Evolutionary conservation across 1,140 invertebrate genomes (phyloP), one percentile per base, ranked within the genome.

Genomic region (Rhagoletis pomonella): DNA sequence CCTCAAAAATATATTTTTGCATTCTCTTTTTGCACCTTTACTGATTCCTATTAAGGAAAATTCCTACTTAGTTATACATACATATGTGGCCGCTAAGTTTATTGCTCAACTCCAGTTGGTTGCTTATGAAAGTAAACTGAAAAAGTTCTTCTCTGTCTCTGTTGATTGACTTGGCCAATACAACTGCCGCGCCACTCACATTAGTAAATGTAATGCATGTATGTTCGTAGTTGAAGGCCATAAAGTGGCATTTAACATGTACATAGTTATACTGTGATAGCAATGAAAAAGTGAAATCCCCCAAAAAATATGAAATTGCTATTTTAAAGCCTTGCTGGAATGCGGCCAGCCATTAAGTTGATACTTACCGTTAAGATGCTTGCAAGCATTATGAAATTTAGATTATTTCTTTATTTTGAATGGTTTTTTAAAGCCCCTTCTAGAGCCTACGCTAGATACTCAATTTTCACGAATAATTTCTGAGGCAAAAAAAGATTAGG

Each of bases 281-380:
- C 67, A 12, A 62, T 62, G 44, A 44, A 47, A 73, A 73, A 73
- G 67, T 73, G 67, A 73, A 73, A 73, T 17, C 14, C 67, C 14
- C 44, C 44, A 73, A 73, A 4, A 44, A 42, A 44, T 73, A 17
- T 62, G 44, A 44, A 73, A 73, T 73, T 73, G 42, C 44, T 4
- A 44, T 42, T 44, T 73, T 9, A 73, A 47, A 73, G 12, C 17
- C 4, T 17, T 29, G 10, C 12, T 44, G 44, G 67, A 73, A 73
- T 73, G 67, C 67, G 67, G 67, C 17, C 67, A 73, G 44, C 42
- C 67, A 42, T 73, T 73, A n/a, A 44, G 42, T 73, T 73, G 10
- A 47, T n/a, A 47, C 14, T 47, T 29, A 29, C 0, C 29, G 29
- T 29, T 29, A 29, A 29, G 1, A 29, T 29, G 29, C 29, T 29